Percentiles rank a stretch among this genome's conserved stretches.
These are phyloP conservation scores for Coracias cyanogaster DNA, from an alignment of 2,797 vertebrate species.

Conservation along the genomic window DNA sequence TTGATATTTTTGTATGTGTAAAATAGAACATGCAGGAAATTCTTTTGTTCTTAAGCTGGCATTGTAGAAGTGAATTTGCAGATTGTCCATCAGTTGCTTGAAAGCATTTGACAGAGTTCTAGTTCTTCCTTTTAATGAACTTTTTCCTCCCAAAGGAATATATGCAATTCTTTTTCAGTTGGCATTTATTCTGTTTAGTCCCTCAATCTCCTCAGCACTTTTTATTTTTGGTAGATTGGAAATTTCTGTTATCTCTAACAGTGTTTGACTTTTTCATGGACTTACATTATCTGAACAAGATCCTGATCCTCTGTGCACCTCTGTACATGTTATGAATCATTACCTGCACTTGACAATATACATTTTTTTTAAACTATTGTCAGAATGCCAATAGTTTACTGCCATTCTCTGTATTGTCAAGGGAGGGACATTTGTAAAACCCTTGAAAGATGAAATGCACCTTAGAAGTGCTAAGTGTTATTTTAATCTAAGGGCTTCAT, in stretches of 20 bases:
- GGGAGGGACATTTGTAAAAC: not conserved
- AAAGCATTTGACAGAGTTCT: not conserved
- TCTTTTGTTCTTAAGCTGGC: not conserved
- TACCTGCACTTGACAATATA: not conserved
- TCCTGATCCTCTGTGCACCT: not conserved
- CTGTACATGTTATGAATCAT: not conserved
- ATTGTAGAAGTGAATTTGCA: not conserved
- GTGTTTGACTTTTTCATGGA: no score
- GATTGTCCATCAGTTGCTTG: not conserved
- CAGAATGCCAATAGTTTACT: not conserved
- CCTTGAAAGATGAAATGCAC: not conserved
- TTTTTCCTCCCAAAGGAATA: not conserved
- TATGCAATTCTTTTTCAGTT: not conserved
- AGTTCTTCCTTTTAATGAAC: not conserved
- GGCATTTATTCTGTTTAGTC: not conserved
- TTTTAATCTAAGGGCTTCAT: not conserved
- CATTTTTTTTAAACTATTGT: not conserved
- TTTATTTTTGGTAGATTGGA: not conserved
- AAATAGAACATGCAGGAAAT: not conserved
- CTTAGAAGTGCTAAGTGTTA: not conserved
- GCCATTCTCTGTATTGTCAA: not conserved
- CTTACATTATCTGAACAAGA: no score
- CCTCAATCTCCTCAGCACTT: not conserved
- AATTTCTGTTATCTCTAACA: not conserved
- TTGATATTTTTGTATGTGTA: not conserved